Evolutionary conservation across 2,888 invertebrate genomes (phyloP), one percentile per base, ranked within the genome.

Genomic region (Apeira syringaria): DNA sequence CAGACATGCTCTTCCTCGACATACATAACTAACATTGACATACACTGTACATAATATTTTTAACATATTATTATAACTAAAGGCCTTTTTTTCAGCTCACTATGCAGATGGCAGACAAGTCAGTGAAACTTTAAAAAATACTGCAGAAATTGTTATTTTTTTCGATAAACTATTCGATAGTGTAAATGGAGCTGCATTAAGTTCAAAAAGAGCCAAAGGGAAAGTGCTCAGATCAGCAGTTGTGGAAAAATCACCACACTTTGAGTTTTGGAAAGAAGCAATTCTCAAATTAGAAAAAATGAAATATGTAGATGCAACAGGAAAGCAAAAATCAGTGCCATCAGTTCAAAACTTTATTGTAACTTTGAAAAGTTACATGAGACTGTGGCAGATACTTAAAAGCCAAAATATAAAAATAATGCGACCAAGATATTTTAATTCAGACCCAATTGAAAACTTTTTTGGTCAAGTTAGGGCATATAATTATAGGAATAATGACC

Each of bases 381-480:
- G 18, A 13, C 18, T 30, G 18, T 18, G 18, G 30, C 17, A 29
- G 8, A 29, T 26, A 3, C 42, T 43, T 25, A 29, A 36, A 28
- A 28, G 5, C 1, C 27, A 47, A 5, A 15, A 26, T 12, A 38
- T 48, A 1, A 49, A 42, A 33, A 37, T 52, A 8, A 17, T 49
- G 47, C 10, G 49, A 6, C 47, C 53, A 1, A 17, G 54, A 32
- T 52, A 47, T 30, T 55, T 50, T n/a, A 55, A 56, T 30, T 43
- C 47, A 3, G 45, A 53, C n/a, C 47, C 50, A 3, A 38, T 55
- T 2, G 49, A 50, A 28, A 30, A 38, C 22, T 33, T 44, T 30
- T 48, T 48, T 33, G 39, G 44, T 8, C 43, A 43, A 20, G 48
- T 44, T 1, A 32, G 48, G 10, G 44, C 41, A n/a, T 44, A 49